Percentiles rank a stretch among this genome's conserved stretches.
Evolutionary conservation across 2,888 invertebrate genomes (phyloP).

Genomic region (Cosmorhoe ocellata): DNA sequence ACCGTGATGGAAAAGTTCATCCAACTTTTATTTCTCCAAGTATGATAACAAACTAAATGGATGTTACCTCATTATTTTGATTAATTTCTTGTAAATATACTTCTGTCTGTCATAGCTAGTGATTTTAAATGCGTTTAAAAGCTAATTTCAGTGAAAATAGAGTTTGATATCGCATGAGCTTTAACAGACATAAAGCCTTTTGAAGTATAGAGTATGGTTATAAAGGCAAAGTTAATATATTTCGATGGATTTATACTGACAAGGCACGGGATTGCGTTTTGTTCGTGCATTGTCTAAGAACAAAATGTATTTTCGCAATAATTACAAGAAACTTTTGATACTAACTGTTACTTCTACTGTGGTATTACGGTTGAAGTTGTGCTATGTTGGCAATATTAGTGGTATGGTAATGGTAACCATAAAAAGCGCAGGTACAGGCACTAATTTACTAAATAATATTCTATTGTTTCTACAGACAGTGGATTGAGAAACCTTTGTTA

Average conservation of each 20-base stretch:
- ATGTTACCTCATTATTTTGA: too few relatives aligned
- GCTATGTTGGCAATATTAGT: slow-evolving; percentile 2
- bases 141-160: not conserved
- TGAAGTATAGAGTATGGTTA: slow-evolving; percentile 29
- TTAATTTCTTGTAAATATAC: too few relatives aligned
- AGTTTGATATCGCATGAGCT: not conserved
- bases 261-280: slow-evolving; percentile 71
- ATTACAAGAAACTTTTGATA: slow-evolving; percentile 34
- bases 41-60: too few relatives aligned
- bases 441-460: slow-evolving; percentile 12
- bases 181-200: not conserved
- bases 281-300: slow-evolving; percentile 56
- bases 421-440: slow-evolving; percentile 1
- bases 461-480: slow-evolving; percentile 9
- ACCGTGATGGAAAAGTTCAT: too few relatives aligned
- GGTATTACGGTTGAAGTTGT: slow-evolving; percentile 6
- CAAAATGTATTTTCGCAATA: slow-evolving; percentile 53
- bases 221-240: slow-evolving; percentile 70
- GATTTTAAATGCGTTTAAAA: not conserved
- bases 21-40: too few relatives aligned
- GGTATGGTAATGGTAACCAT: slow-evolving; percentile 10
- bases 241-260: slow-evolving; percentile 70
- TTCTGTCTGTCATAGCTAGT: not conserved
- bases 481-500: slow-evolving; percentile 6
- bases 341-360: slow-evolving; percentile 3